Percentiles rank a stretch among this genome's conserved stretches.
Conservation (phyloP, 2,888 invertebrate genomes). For the Phania funesta region DNA sequence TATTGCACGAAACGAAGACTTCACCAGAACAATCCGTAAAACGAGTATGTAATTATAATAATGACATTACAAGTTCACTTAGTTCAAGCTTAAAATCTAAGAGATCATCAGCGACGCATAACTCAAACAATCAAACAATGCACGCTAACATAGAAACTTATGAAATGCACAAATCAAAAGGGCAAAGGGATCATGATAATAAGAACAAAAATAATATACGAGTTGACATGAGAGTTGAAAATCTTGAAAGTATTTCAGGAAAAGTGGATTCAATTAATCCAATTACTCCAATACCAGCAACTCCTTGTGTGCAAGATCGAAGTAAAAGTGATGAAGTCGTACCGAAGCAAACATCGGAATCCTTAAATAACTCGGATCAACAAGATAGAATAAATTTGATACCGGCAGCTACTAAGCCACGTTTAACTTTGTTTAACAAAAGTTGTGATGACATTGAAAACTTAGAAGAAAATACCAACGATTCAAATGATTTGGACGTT, state of each 20-base stretch:
- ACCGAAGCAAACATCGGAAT: constrained; percentile 66
- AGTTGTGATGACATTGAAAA: constrained; percentile 68
- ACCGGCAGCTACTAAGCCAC: constrained; percentile 70
- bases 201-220: not conserved
- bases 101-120: constrained; percentile 18
- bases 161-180: constrained; percentile 53
- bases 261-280: constrained; percentile 59
- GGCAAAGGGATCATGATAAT: constrained; percentile 8
- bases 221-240: constrained; percentile 56
- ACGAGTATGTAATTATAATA: constrained; percentile 76
- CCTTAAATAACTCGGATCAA: constrained; percentile 44
- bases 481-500: constrained; percentile 69
- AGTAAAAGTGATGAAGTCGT: constrained; percentile 11
- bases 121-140: constrained; percentile 35
- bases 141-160: constrained; percentile 38
- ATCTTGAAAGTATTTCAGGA: constrained; percentile 66
- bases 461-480: constrained; percentile 39
- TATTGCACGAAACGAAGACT: constrained; percentile 27
- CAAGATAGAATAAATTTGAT: not conserved
- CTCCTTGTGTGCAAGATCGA: constrained; percentile 23
- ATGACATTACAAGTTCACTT: constrained; percentile 79
- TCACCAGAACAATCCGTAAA: constrained; percentile 78
- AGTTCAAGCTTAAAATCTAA: constrained; percentile 78
- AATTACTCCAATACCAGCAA: constrained; percentile 65
- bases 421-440: constrained; percentile 78